Percentiles rank a stretch among this genome's conserved stretches.
Conservation (phyloP, 2,113 vertebrate species). For the Salvelinus sp. region DNA sequence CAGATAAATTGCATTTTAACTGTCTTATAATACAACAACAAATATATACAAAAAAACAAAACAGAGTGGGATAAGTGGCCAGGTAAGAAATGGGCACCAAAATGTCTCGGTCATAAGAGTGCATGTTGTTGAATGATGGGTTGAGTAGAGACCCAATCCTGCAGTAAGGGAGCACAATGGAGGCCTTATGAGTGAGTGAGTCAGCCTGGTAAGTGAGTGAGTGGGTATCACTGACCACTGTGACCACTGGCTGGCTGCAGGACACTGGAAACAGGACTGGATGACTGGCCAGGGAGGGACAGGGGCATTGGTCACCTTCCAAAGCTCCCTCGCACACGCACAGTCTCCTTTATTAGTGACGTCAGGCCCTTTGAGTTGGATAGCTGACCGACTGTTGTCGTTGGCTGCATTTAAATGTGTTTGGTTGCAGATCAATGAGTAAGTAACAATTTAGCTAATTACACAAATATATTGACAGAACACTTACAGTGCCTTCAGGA, state of each 20-base stretch:
- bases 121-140: conserved; percentile 66
- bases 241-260: conserved; percentile 46
- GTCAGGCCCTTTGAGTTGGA: not conserved
- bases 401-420: no score
- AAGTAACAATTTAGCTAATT: not conserved
- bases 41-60: conserved; percentile 23
- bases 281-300: conserved; percentile 29
- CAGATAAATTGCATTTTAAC: not conserved
- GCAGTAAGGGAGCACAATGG: conserved; percentile 65
- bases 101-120: conserved; percentile 73
- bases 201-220: conserved; percentile 35
- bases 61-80: conserved; percentile 64
- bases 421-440: not conserved
- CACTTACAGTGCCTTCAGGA: no score
- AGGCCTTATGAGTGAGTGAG: conserved; percentile 72
- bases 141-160: conserved; percentile 70
- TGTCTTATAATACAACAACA: conserved; percentile 13
- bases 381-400: not conserved
- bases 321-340: not conserved
- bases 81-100: conserved; percentile 67
- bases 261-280: conserved; percentile 54
- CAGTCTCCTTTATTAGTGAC: no score
- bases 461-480: no score
- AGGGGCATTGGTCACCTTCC: not conserved
- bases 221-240: conserved; percentile 63